These are phyloP conservation scores for Sebastes trivittatus DNA, from an alignment of 2,797 vertebrate species.

Conservation along the genomic window DNA sequence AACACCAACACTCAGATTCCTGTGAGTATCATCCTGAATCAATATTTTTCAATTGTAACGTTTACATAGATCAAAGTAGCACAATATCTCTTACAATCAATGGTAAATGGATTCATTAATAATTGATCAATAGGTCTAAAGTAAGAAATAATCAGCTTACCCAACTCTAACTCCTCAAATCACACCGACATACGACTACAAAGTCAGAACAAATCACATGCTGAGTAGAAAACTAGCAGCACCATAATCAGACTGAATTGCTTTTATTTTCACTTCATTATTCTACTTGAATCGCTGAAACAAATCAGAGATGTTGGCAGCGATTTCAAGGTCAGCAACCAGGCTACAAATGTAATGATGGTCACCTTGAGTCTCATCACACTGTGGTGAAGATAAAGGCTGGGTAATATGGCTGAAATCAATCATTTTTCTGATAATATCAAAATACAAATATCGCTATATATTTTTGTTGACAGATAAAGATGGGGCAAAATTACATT, in stretches of 20 bases:
- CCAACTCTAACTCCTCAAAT: neutral
- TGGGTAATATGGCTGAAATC: neutral
- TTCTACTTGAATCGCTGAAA: neutral
- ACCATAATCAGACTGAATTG: neutral
- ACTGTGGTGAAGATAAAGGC: neutral
- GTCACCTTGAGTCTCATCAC: neutral
- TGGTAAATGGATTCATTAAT: neutral
- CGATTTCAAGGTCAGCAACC: neutral
- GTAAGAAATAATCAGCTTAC: neutral
- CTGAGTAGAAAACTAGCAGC: neutral
- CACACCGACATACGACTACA: neutral
- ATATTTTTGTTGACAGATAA: neutral
- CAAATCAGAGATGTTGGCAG: neutral
- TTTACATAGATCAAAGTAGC: neutral
- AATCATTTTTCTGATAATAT: neutral
- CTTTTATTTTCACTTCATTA: neutral
- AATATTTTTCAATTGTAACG: neutral
- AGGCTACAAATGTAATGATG: neutral
- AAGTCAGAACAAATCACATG: neutral
- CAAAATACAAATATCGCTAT: neutral
- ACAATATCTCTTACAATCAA: neutral
- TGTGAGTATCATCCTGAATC: neutral
- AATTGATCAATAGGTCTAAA: neutral
- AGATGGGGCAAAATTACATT: neutral
- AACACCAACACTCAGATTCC: neutral